A percentile compares a stretch with the other conserved stretches of the same genome.
Conservation (phyloP, 2,797 vertebrate species). For the Anas bahamensis region DNA sequence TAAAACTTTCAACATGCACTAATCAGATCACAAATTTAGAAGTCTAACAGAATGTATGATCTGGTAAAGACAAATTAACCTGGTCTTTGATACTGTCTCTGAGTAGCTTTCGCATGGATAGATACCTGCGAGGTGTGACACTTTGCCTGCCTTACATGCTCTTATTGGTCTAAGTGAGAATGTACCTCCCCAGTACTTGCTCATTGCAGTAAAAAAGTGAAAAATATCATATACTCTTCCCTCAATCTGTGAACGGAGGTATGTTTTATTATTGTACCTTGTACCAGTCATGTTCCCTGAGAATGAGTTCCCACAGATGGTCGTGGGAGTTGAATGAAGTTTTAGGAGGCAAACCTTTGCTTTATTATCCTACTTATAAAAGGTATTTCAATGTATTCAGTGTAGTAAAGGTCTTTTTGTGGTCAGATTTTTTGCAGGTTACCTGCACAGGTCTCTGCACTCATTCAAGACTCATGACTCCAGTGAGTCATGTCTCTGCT, state of each 20-base stretch:
- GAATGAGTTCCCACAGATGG: not conserved
- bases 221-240: not conserved
- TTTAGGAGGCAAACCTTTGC: not conserved
- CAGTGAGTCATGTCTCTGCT: not conserved
- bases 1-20: not conserved
- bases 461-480: not conserved
- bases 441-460: not conserved
- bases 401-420: not conserved
- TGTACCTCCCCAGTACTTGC: not conserved
- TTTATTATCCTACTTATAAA: not conserved
- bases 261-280: not conserved
- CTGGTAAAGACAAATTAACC: not conserved
- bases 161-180: not conserved
- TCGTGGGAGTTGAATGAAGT: not conserved
- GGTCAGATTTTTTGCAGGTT: not conserved
- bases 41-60: not conserved
- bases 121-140: not conserved
- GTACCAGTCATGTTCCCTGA: not conserved
- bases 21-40: not conserved
- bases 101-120: not conserved
- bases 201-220: not conserved
- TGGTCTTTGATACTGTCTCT: not conserved
- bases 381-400: not conserved
- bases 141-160: not conserved
- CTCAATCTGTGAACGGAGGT: not conserved